Evolutionary conservation across 2,888 invertebrate species (phyloP).

Genomic region (Ischnura elegans): DNA sequence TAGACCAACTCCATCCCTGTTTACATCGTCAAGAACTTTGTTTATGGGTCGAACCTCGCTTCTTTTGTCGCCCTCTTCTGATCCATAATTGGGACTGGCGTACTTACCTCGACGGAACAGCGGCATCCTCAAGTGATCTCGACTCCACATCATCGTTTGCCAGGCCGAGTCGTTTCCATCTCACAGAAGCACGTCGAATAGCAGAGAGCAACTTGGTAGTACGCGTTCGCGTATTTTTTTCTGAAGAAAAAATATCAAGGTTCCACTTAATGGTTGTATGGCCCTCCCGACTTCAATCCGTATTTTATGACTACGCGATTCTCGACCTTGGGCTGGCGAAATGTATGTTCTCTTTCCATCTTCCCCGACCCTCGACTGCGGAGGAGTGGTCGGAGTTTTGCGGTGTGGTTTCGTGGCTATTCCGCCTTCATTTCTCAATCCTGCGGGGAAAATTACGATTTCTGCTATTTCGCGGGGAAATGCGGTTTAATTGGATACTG

Average conservation of each 20-base stretch:
- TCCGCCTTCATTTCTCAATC: not conserved
- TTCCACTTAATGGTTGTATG: constrained; percentile 27
- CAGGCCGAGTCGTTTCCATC: not conserved
- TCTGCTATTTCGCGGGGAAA: not conserved
- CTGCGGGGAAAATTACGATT: not conserved
- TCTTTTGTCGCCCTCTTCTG: not conserved
- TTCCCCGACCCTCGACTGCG: no score
- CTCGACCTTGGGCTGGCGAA: not conserved
- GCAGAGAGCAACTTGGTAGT: not conserved
- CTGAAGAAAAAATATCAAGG: constrained; percentile 56
- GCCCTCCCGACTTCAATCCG: not conserved
- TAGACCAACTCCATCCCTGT: no score
- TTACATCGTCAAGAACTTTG: not conserved
- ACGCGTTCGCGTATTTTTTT: not conserved
- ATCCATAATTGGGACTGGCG: not conserved
- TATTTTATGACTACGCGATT: not conserved
- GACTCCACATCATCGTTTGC: constrained; percentile 42
- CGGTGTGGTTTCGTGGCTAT: not conserved
- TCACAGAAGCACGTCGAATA: not conserved
- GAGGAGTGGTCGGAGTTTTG: not conserved
- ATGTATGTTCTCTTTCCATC: not conserved
- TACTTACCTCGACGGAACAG: no score
- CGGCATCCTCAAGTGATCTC: not conserved
- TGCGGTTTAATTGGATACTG: not conserved
- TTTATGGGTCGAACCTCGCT: not conserved